Base-by-base conservation (phyloP, 2,113 vertebrate species). In the Gallinago jamesoni region DNA sequence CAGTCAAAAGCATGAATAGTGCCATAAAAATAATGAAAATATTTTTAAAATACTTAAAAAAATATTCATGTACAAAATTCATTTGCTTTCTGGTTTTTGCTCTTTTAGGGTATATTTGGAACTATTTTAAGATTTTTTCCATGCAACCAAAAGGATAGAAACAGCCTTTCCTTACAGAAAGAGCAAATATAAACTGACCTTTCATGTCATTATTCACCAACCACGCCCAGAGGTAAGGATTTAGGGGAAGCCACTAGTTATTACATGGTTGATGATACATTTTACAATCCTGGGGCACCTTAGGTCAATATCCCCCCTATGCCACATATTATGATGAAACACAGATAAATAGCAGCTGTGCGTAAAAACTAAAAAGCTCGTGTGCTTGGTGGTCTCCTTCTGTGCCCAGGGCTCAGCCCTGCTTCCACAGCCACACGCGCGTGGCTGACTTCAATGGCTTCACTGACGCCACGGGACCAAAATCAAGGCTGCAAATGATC, bases 381-480 rank as follows among this genome's bases (percentile, higher is more conserved):
- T 11, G 6, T 28, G 68, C 21, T 43, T 6, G 4, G n/a, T 12
- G 62, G 31, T 5, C 24, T 35, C 27, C 47, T 17, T 43, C 50
- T 35, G 7, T 30, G 14, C 6, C 14, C 37, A 62, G 45, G 16
- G 35, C 39, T 21, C 52, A 78, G n/a, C 55, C 31, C 64, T 5
- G 33, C 31, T 69, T 16, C 66, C 60, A 9, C 25, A 47, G 52
- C 72, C 6, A 1, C 2, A 0, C 1, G 1, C 31, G 11, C 0
- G 0, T 5, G 64, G 25, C 37, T 7, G 18, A 27, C 41, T 53
- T 28, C 53, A 70, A 9, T 0, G 3, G 48, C 23, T 37, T 64
- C 64, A 0, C 70, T 12, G 77, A 50, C 2, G 10, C 73, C 33
- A 25, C 2, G 0, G 41, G 19, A 41, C 77, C 66, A 30, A 77